Evolutionary conservation across 1,140 invertebrate genomes (phyloP).

Genomic region (Drosophila carrolli): DNA sequence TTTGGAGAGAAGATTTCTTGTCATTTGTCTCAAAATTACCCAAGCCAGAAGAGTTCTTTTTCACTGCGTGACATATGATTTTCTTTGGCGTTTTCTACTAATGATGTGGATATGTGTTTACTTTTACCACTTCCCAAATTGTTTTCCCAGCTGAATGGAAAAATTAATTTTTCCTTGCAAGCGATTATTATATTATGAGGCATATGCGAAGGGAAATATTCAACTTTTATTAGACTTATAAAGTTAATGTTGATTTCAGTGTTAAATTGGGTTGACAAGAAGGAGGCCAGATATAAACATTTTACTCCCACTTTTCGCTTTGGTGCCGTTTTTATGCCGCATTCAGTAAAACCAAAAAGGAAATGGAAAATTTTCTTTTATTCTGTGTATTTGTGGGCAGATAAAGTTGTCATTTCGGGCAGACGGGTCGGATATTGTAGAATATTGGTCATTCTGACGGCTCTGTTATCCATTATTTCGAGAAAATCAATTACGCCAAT

Average conservation of each 20-base stretch:
- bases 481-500: slow-evolving; percentile 49
- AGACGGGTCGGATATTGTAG: slow-evolving; percentile 30
- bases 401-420: slow-evolving; percentile 42
- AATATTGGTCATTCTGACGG: slow-evolving; percentile 37
- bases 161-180: slow-evolving; percentile 61
- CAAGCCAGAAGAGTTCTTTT: slow-evolving; percentile 14
- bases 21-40: slow-evolving; percentile 63
- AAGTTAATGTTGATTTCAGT: slow-evolving; percentile 47
- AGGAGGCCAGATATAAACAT: not conserved
- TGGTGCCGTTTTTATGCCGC: slow-evolving; percentile 39
- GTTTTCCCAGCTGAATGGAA: slow-evolving; percentile 42
- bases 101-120: slow-evolving; percentile 38
- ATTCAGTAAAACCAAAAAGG: slow-evolving; percentile 42
- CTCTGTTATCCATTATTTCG: slow-evolving; percentile 34
- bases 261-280: slow-evolving; percentile 12
- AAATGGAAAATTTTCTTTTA: slow-evolving; percentile 30
- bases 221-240: slow-evolving; percentile 67
- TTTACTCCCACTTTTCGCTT: slow-evolving; percentile 3
- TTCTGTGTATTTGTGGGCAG: slow-evolving; percentile 22
- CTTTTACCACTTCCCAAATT: slow-evolving; percentile 15
- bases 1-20: slow-evolving; percentile 56
- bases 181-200: slow-evolving; percentile 45
- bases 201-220: slow-evolving; percentile 33
- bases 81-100: slow-evolving; percentile 31
- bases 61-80: slow-evolving; percentile 59